phyloP scores from a whole-genome alignment of 2,888 invertebrate species.

The Danaus chrysippus region DNA sequence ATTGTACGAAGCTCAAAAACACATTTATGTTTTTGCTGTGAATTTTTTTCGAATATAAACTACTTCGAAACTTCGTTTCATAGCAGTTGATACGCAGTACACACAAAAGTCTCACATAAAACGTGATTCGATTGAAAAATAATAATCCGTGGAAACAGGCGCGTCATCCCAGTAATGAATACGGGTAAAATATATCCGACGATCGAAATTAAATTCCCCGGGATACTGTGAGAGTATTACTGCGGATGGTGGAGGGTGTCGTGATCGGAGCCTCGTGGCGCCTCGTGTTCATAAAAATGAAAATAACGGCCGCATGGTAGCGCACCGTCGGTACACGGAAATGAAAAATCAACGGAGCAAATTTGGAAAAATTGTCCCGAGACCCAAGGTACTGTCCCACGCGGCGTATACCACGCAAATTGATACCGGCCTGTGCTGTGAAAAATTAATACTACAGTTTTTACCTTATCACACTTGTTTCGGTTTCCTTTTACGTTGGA shows the following conservation, averaged over 20 bases:
- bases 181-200: slow-evolving; percentile 24
- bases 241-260: slow-evolving; percentile 17
- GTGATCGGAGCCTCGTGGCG: slow-evolving; percentile 16
- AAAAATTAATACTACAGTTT: slow-evolving; percentile 17
- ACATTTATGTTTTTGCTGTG: too few relatives aligned
- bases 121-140: slow-evolving; percentile 21
- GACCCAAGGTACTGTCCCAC: slow-evolving; percentile 32
- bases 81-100: slow-evolving; percentile 5
- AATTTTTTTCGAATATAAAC: background rate
- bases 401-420: slow-evolving; percentile 19
- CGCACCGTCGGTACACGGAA: slow-evolving; percentile 34
- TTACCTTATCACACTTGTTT: slow-evolving; percentile 7
- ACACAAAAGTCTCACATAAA: slow-evolving; percentile 2
- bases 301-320: slow-evolving; percentile 17
- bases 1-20: too few relatives aligned
- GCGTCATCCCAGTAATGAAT: slow-evolving; percentile 28
- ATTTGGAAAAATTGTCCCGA: slow-evolving; percentile 62
- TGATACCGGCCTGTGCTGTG: slow-evolving; percentile 15
- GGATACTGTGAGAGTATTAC: slow-evolving; percentile 12
- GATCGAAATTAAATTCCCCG: slow-evolving; percentile 30
- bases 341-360: slow-evolving; percentile 54
- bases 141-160: slow-evolving; percentile 23
- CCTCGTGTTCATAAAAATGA: slow-evolving; percentile 13
- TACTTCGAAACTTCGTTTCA: background rate
- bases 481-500: background rate